These are phyloP conservation scores for Seira sanloemensis DNA, from an alignment of 2,888 invertebrate species.

Conservation along the genomic window DNA sequence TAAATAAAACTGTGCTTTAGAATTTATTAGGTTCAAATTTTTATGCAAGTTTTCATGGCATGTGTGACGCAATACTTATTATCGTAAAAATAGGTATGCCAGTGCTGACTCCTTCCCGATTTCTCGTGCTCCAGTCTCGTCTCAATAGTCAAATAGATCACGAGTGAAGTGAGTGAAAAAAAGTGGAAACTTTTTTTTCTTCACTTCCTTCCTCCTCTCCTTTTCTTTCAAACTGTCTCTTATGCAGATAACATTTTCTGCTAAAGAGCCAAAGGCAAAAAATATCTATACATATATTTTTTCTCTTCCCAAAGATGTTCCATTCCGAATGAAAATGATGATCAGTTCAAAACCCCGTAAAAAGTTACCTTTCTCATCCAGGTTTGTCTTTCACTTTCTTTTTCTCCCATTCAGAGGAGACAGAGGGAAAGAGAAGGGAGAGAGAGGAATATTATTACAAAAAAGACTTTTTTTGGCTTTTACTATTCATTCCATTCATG, in stretches of 20 bases:
- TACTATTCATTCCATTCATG: constrained; percentile 1
- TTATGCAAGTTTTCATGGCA: too few relatives aligned
- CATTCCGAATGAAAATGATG: too few relatives aligned
- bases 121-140: too few relatives aligned
- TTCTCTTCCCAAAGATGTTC: background rate
- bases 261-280: too few relatives aligned
- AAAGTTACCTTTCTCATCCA: too few relatives aligned
- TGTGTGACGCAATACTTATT: too few relatives aligned
- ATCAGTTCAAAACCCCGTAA: too few relatives aligned
- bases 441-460: background rate
- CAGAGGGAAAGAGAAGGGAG: background rate
- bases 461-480: constrained; percentile 30
- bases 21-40: too few relatives aligned
- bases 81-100: constrained; percentile 54
- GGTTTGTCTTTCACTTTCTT: background rate
- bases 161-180: constrained; percentile 56
- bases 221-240: too few relatives aligned
- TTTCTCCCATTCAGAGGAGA: constrained; percentile 3
- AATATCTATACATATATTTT: constrained; percentile 6
- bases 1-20: too few relatives aligned
- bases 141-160: constrained; percentile 64
- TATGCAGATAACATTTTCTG: too few relatives aligned
- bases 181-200: constrained; percentile 20
- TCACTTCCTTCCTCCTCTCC: background rate
- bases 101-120: constrained; percentile 41